These are phyloP conservation scores for Caenorhabditis sp. DNA, from an alignment of 2,888 invertebrate species.

Conservation along the genomic window DNA sequence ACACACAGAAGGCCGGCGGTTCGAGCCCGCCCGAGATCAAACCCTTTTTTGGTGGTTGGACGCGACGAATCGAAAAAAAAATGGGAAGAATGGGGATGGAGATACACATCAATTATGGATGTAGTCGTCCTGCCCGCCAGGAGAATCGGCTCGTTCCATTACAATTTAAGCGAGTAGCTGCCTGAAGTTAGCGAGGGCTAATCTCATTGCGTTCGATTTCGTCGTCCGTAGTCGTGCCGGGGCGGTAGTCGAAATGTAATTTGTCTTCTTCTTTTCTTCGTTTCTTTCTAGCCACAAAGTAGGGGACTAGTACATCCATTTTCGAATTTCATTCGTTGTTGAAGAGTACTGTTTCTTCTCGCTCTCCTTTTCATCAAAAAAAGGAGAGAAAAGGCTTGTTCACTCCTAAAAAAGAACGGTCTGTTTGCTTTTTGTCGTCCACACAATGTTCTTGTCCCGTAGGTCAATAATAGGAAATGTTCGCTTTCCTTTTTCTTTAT, in stretches of 20 bases:
- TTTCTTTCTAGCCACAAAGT: slow-evolving; percentile 1
- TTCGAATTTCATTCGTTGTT: no score
- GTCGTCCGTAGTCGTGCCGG: not conserved
- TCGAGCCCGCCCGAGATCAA: slow-evolving; percentile 77
- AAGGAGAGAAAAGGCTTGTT: no score
- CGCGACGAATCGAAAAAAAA: not conserved
- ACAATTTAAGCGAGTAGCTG: slow-evolving; percentile 5
- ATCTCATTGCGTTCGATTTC: slow-evolving; percentile 46
- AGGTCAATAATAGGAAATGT: slow-evolving; percentile 1
- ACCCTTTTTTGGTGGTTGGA: slow-evolving; percentile 7
- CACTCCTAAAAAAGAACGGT: slow-evolving; percentile 16
- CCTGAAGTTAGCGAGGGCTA: slow-evolving; percentile 16
- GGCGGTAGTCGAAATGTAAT: slow-evolving; percentile 38
- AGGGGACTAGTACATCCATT: slow-evolving; percentile 16
- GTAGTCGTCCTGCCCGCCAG: not conserved
- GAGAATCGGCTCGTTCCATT: not conserved
- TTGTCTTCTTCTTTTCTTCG: slow-evolving; percentile 31
- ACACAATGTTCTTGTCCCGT: not conserved
- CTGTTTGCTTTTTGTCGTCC: slow-evolving; percentile 23
- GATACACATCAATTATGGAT: slow-evolving; percentile 23
- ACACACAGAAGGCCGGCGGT: slow-evolving; percentile 78
- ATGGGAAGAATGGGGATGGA: not conserved
- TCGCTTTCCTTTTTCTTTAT: not conserved
- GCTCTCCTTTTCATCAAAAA: slow-evolving; percentile 10
- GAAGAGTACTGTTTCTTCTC: no score